Evolutionary conservation across 2,113 vertebrate genomes (phyloP), one percentile per base, ranked within the genome.

Genomic region (Alexandromys fortis): DNA sequence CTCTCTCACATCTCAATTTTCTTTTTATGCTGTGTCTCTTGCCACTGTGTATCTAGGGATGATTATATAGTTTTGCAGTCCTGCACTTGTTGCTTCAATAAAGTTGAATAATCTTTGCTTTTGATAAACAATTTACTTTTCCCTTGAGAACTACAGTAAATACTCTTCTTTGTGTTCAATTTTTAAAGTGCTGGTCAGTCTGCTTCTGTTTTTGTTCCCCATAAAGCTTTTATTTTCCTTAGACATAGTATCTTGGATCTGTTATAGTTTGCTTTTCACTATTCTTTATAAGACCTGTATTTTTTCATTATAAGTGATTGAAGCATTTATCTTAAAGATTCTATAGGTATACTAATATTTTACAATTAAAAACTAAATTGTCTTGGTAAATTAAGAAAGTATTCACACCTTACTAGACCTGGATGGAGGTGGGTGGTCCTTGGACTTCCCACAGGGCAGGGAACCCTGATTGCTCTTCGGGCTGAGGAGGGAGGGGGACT

Each of bases 1-100:
- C n/a, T 81, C 47, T 83, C 58, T 86, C 73, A 68, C 85, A 70
- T 83, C 55, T 91, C 83, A 82, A 26, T 87, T 94, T 93, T 96
- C 82, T 91, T 94, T 81, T 49, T 49, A 83, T 91, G 52, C 73
- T 0, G 3, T 17, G 45, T 90, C 86, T 89, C n/a, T 75, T 91
- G 72, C 58, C 77, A 82, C 89, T 10, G 70, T 42, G 30, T 77
- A 13, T 92, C 81, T 86, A 82, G 55, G 90, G 65, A 91, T 24
- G 16, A 3, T 82, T 52, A 19, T 21, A 33, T 61, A 82, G 68
- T 28, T 58, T 49, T 93, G 77, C 91, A 86, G 90, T 89, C 86
- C 67, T 82, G 83, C 28, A 49, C 68, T 16, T n/a, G 42, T 75
- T 89, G 35, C 42, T 76, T 47, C 33, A 30, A 30, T 12, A 30